These are phyloP conservation scores for Sesia apiformis DNA, from an alignment of 2,888 invertebrate species.

Conservation along the genomic window DNA sequence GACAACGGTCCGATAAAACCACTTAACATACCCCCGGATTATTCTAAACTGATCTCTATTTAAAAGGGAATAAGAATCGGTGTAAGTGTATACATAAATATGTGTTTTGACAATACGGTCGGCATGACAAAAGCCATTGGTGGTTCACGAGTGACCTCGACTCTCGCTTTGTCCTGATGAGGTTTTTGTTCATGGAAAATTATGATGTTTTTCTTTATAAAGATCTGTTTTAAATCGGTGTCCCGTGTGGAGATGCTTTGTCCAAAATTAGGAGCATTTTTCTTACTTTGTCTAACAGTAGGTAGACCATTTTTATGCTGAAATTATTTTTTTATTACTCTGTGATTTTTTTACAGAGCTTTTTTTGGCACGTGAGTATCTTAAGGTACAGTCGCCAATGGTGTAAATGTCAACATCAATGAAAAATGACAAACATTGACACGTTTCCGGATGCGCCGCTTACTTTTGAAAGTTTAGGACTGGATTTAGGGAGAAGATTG, in stretches of 20 bases:
- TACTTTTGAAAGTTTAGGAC: too few relatives aligned
- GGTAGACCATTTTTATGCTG: too few relatives aligned
- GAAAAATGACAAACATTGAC: too few relatives aligned
- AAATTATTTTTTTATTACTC: too few relatives aligned
- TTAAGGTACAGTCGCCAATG: too few relatives aligned
- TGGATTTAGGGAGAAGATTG: too few relatives aligned
- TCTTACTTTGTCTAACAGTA: too few relatives aligned
- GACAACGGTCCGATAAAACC: slow-evolving; percentile 9
- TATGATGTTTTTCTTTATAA: slow-evolving; percentile 10
- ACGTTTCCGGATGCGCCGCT: too few relatives aligned
- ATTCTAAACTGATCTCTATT: slow-evolving; percentile 1
- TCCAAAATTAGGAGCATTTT: neutral
- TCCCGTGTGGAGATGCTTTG: neutral
- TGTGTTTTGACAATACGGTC: neutral
- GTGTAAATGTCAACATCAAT: too few relatives aligned
- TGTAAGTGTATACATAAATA: neutral
- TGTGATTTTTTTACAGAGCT: too few relatives aligned
- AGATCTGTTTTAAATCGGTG: neutral
- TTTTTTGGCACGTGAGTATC: too few relatives aligned
- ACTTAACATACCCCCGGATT: neutral
- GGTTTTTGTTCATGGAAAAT: slow-evolving; percentile 23
- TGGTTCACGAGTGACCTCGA: slow-evolving; percentile 14
- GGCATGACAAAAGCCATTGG: slow-evolving; percentile 7
- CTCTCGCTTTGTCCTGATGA: slow-evolving; percentile 23
- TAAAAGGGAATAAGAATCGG: neutral